A percentile compares a stretch with the other conserved stretches of the same genome.
Evolutionary conservation across 2,797 vertebrate genomes (phyloP).

Genomic region (Pogoniulus pusillus): DNA sequence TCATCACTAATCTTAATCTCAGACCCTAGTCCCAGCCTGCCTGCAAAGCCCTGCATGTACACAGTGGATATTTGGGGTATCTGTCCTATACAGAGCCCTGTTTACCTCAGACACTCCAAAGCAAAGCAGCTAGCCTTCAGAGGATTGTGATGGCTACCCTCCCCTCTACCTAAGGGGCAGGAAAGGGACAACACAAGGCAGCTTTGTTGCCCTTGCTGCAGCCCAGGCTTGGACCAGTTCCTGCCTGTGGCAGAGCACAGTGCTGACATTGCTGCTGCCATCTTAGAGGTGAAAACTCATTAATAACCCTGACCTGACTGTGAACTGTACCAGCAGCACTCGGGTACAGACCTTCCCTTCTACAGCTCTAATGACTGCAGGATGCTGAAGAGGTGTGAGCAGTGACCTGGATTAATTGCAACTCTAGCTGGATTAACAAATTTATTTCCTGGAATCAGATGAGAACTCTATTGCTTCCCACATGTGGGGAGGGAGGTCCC

Average conservation of each 20-base stretch:
- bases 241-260: constrained; percentile 15
- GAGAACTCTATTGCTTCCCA: neutral
- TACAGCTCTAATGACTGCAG: constrained; percentile 20
- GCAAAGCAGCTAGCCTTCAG: neutral
- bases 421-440: constrained; percentile 40
- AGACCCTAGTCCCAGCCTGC: neutral
- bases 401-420: constrained; percentile 61
- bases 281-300: constrained; percentile 59
- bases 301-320: constrained; percentile 52
- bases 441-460: constrained; percentile 29
- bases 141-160: neutral
- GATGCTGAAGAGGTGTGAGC: constrained; percentile 54
- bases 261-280: constrained; percentile 1
- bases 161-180: neutral
- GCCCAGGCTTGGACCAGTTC: neutral
- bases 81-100: neutral
- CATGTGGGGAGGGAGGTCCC: neutral
- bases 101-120: neutral
- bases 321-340: constrained; percentile 56
- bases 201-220: neutral
- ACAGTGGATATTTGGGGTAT: neutral
- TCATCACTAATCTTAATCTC: neutral
- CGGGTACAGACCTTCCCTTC: constrained; percentile 16
- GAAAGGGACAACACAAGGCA: neutral
- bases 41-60: neutral